Base-by-base conservation (phyloP, 2,888 invertebrate species). In the Diabrotica balteata region DNA sequence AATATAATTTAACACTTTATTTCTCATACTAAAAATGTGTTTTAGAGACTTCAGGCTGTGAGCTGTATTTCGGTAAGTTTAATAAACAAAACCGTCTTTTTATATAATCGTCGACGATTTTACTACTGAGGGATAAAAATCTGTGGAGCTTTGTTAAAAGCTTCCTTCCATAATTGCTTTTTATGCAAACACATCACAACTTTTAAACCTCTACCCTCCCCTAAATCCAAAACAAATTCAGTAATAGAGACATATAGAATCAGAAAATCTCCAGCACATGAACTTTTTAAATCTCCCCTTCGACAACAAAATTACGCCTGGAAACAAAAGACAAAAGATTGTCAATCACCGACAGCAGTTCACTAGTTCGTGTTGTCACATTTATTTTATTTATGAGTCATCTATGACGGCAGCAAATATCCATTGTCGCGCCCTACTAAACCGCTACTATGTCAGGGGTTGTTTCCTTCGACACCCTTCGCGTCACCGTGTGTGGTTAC, bases 391-490 rank as follows among this genome's bases (percentile, higher is more conserved):
- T 63, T 69, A 63, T 72, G 72, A 72, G 59, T 72, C 72, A 72
- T 69, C 62, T 67, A 67, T 66, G 59, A 65, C 57, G 51, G 63
- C 53, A 66, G 47, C 66, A 68, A 63, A 63, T 59, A 62, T 63
- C 68, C 61, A 51, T 62, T 63, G 60, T 72, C 68, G 63, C 68
- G 70, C 70, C 72, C 72, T 60, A 72, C 67, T 72, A 67, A 69
- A 65, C 70, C 58, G 71, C 63, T 51, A 51, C 17, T 69, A 73
- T 73, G 69, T 68, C 70, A 72, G 69, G 72, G 72, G 72, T 72
- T 67, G 63, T 63, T 51, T 63, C 50, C 44, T 51, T 63, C 57
- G 57, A 63, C 63, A 63, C 63, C 55, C 54, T 17, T 8, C n/a
- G 55, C 45, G 45, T 46, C 45, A 57, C 45, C 55, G 50, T 63